Evolutionary conservation across 2,113 vertebrate species (phyloP), one percentile per base, ranked within the genome.

Genomic region (Carassius gibelio): DNA sequence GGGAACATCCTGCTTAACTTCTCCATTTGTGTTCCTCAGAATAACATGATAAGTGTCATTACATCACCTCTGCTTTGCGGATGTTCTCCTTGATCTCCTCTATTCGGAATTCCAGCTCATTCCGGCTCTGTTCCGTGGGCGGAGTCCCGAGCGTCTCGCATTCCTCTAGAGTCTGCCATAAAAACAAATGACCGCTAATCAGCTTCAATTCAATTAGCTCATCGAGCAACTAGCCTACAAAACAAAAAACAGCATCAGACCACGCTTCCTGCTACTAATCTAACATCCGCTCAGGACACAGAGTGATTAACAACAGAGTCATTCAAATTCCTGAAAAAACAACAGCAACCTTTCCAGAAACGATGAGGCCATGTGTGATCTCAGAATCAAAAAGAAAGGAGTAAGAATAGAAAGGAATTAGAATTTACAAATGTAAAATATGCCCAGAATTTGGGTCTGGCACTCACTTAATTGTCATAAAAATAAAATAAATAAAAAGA

Each of bases 81-180:
- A 99, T 98, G 86, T 93, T 96, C 92, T 98, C 98, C 94, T 95
- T 97, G 89, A 96, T 95, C 89, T 98, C 97, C 23, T 99, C 98
- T 34, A 98, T 96, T 90, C 96, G 98, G 92, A 97, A 94, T 90
- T 99, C 98, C 91, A 99, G 93, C 8, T 99, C 98, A 19, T 90
- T 93, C 84, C 97, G 95, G 78, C 92, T 96, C 87, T 97, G 98
- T 87, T 99, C 98, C 3, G 97, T 95, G 57, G 95, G 83, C 79
- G 96, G 94, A 23, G 95, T 88, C 57, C 96, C 97, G 0, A 97
- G 97, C 86, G 94, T 96, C 82, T 99, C 97, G 55, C 97, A 96
- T 89, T 98, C 97, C 86, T 97, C 96, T 78, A 99, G 91, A 55
- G 95, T 93, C 98, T 99, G 89, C 15, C 78, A 81, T n/a, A 15